phyloP scores from a whole-genome alignment of 2,888 invertebrate genomes.

The Plemyria rubiginata region DNA sequence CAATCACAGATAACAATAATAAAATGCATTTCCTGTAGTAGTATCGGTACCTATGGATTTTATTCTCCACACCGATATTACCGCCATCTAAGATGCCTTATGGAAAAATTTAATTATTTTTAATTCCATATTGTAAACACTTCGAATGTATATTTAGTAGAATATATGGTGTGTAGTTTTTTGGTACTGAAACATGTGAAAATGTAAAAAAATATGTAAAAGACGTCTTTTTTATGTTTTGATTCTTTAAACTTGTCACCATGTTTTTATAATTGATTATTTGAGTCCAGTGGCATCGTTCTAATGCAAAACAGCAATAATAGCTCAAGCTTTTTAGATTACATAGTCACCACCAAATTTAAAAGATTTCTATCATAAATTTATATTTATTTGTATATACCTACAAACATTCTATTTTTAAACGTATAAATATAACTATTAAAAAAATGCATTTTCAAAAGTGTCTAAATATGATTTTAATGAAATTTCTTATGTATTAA shows the following conservation, averaged over 20 bases:
- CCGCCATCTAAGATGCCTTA: no score
- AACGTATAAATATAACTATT: neutral
- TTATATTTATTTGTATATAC: constrained; percentile 6
- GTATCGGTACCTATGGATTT: no score
- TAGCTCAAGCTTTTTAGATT: constrained; percentile 4
- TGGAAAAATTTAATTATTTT: no score
- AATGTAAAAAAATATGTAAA: no score
- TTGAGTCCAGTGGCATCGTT: constrained; percentile 7
- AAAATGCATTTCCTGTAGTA: no score
- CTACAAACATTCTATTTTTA: constrained; percentile 10
- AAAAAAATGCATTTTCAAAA: constrained; percentile 19
- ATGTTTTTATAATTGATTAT: neutral
- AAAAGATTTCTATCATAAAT: constrained; percentile 1
- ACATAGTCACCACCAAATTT: constrained; percentile 1
- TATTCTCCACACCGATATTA: no score
- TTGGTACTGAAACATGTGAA: no score
- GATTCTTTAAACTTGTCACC: neutral
- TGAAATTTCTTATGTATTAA: constrained; percentile 1
- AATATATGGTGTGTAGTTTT: no score
- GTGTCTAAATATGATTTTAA: neutral
- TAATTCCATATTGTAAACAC: no score
- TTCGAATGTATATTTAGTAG: no score
- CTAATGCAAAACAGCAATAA: neutral
- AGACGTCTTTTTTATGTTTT: neutral
- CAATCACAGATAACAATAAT: no score